phyloP scores from a whole-genome alignment of 2,113 vertebrate genomes.

The Solea solea region DNA sequence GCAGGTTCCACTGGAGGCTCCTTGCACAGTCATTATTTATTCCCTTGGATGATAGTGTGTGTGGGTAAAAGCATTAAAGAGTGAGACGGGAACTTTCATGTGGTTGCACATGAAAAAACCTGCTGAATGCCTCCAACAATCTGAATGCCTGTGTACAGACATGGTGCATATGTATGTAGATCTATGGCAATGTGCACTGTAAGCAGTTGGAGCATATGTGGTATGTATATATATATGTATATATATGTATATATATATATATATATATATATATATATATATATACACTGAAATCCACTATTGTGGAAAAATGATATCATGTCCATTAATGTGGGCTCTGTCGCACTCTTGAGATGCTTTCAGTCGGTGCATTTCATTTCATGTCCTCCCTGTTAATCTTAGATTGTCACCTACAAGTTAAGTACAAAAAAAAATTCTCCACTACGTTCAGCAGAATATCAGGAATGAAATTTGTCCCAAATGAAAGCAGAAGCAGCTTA shows the following conservation, averaged over 20 bases:
- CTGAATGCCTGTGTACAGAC: not conserved
- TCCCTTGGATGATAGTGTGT: slow-evolving; percentile 39
- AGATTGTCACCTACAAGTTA: slow-evolving; percentile 54
- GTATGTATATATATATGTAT: not conserved
- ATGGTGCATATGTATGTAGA: not conserved
- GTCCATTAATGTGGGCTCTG: slow-evolving; percentile 37
- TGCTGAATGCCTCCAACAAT: not conserved
- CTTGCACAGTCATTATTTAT: slow-evolving; percentile 30
- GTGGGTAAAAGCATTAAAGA: slow-evolving; percentile 21
- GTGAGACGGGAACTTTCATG: not conserved
- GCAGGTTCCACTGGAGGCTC: slow-evolving; percentile 1
- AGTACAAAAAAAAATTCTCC: slow-evolving; percentile 52
- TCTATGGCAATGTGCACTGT: slow-evolving; percentile 6
- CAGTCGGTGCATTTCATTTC: slow-evolving; percentile 33
- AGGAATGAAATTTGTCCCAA: slow-evolving; percentile 43
- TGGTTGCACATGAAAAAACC: not conserved
- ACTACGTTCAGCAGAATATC: slow-evolving; percentile 39
- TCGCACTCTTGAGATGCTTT: slow-evolving; percentile 34
- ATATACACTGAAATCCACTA: slow-evolving; percentile 27
- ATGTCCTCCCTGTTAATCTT: slow-evolving; percentile 51
- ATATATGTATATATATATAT: too few species aligned
- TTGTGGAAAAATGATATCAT: slow-evolving; percentile 18
- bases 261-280: too few species aligned
- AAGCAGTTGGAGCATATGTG: not conserved
- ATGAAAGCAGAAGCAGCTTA: slow-evolving; percentile 51